These are phyloP conservation scores for Tupaia tana DNA, from an alignment of 2,113 vertebrate species.

Conservation along the genomic window DNA sequence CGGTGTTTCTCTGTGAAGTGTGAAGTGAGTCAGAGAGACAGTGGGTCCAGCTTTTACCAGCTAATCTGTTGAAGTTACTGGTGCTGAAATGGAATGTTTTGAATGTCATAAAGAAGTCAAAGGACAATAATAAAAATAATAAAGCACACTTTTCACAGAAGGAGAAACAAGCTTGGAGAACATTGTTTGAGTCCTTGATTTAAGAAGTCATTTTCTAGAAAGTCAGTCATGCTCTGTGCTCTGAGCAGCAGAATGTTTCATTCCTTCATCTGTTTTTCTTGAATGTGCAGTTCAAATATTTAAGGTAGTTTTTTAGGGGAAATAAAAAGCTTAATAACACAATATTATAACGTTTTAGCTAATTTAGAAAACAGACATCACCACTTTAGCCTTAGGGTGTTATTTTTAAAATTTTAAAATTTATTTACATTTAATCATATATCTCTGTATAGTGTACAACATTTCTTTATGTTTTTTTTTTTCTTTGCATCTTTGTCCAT, in stretches of 20 bases:
- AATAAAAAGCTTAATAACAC: background rate
- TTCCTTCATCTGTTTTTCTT: background rate
- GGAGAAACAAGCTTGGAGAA: conserved; percentile 65
- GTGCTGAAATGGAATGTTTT: conserved; percentile 78
- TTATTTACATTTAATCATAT: too few relatives aligned
- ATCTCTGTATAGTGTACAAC: too few relatives aligned
- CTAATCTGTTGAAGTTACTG: conserved; percentile 49
- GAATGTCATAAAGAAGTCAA: conserved; percentile 80
- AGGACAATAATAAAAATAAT: conserved; percentile 73
- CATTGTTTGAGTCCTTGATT: conserved; percentile 58
- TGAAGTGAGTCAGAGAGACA: background rate
- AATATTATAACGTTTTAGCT: background rate
- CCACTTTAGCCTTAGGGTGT: background rate
- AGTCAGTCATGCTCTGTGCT: conserved; percentile 2
- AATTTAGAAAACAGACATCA: conserved; percentile 8
- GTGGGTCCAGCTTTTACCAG: conserved; percentile 8
- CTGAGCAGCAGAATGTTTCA: background rate
- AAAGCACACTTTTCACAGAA: conserved; percentile 67
- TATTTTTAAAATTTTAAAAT: too few relatives aligned
- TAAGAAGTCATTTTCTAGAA: conserved; percentile 68
- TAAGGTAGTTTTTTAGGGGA: background rate
- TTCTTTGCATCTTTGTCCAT: background rate
- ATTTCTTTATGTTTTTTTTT: background rate
- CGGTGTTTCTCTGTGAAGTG: background rate
- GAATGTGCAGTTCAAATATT: background rate